Percentiles rank a stretch among this genome's conserved stretches.
These are phyloP conservation scores for Melieria picta DNA, from an alignment of 2,888 invertebrate species.

Conservation along the genomic window DNA sequence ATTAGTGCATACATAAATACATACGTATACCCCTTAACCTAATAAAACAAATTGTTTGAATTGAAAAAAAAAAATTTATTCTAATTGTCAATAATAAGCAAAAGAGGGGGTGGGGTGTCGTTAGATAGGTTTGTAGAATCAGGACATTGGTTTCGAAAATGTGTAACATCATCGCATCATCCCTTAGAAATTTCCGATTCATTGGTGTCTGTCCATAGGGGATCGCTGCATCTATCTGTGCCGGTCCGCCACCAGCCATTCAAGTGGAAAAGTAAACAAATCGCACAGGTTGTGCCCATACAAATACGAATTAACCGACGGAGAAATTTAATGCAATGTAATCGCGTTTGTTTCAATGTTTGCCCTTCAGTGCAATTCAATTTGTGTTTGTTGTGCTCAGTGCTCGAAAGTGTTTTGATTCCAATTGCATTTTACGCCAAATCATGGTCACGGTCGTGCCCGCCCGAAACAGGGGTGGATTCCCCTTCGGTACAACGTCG, in stretches of 20 bases:
- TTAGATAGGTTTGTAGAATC: no score
- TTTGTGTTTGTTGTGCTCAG: slow-evolving; percentile 27
- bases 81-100: no score
- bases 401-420: slow-evolving; percentile 22
- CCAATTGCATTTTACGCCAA: slow-evolving; percentile 6
- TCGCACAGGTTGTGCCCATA: slow-evolving; percentile 39
- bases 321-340: slow-evolving; percentile 46
- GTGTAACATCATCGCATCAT: no score
- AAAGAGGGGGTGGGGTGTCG: no score
- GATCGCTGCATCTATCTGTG: background rate
- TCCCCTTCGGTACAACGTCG: slow-evolving; percentile 35
- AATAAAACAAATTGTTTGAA: no score
- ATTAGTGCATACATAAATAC: no score
- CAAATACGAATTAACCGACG: slow-evolving; percentile 6
- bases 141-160: no score
- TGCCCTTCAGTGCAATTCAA: slow-evolving; percentile 41
- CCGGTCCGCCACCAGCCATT: slow-evolving; percentile 45
- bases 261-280: slow-evolving; percentile 47
- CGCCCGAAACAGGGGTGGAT: slow-evolving; percentile 31
- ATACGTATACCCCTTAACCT: no score
- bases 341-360: slow-evolving; percentile 49
- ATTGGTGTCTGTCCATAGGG: no score
- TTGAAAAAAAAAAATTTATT: no score
- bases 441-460: background rate
- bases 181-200: no score